Evolutionary conservation across 1,140 invertebrate species (phyloP).

Genomic region (Brachionus rotundiformis): DNA sequence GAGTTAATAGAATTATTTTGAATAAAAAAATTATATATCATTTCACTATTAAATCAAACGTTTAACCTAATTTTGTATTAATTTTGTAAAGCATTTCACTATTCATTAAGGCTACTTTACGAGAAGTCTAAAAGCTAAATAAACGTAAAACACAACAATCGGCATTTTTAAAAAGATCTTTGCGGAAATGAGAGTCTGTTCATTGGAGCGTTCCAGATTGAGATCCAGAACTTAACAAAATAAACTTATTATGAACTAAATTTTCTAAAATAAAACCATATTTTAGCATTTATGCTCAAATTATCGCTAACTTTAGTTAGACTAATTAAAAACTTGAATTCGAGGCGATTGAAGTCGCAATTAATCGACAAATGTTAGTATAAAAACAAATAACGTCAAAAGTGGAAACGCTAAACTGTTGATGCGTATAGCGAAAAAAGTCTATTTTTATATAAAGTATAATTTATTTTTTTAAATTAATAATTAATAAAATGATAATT

Average conservation of each 20-base stretch:
- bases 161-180: neutral
- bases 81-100: neutral
- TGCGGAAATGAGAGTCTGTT: neutral
- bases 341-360: neutral
- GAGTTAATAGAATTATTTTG: no score
- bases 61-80: neutral
- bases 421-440: neutral
- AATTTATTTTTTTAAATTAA: constrained; percentile 23
- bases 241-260: neutral
- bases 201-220: neutral
- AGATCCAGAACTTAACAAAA: neutral
- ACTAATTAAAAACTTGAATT: no score
- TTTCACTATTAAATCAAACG: neutral
- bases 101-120: no score
- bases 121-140: neutral
- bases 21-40: neutral
- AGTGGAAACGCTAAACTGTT: neutral
- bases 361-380: neutral
- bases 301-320: neutral
- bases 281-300: neutral
- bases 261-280: neutral
- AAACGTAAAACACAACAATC: neutral
- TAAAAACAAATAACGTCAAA: neutral
- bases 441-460: neutral
- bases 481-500: constrained; percentile 14